phyloP scores from a whole-genome alignment of 37 sponge, comb jelly and placozoan genomes.

The Cladorhizidae sp. region DNA sequence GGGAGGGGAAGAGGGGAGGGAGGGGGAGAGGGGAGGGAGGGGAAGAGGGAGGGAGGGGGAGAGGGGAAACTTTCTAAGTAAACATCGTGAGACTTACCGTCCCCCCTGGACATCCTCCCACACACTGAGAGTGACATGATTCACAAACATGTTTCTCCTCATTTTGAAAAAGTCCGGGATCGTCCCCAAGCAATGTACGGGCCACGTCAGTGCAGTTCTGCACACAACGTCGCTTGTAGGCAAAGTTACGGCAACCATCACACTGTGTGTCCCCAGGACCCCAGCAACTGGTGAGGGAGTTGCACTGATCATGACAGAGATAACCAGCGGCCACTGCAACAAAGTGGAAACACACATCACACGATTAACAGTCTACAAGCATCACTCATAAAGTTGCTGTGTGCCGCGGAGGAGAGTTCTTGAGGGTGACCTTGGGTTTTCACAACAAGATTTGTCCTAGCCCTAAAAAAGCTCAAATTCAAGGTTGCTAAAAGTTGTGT shows the following conservation, averaged over 20 bases:
- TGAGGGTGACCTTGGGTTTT: no score
- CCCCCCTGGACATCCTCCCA: conserved; percentile 34
- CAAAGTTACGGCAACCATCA: conserved; percentile 67
- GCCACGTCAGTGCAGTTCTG: conserved; percentile 35
- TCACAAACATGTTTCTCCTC: conserved; percentile 32
- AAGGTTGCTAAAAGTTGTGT: no score
- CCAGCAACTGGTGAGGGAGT: conserved; percentile 59
- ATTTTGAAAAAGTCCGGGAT: conserved; percentile 38
- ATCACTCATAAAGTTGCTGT: no score
- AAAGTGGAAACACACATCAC: no score
- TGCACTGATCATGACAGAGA: conserved; percentile 68
- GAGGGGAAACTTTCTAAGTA: no score
- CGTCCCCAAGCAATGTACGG: neutral
- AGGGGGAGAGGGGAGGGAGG: neutral
- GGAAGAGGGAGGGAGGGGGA: neutral
- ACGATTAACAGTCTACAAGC: no score
- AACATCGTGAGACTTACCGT: conserved; percentile 1
- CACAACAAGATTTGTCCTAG: no score
- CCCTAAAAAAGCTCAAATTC: no score
- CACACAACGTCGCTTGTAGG: conserved; percentile 54
- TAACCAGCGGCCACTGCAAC: conserved; percentile 23
- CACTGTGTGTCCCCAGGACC: conserved; percentile 62
- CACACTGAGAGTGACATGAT: conserved; percentile 50
- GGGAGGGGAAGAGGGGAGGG: neutral
- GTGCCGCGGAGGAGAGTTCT: no score